These are phyloP conservation scores for Meghimatium bilineatum DNA, from an alignment of 2,888 invertebrate species.

Conservation along the genomic window DNA sequence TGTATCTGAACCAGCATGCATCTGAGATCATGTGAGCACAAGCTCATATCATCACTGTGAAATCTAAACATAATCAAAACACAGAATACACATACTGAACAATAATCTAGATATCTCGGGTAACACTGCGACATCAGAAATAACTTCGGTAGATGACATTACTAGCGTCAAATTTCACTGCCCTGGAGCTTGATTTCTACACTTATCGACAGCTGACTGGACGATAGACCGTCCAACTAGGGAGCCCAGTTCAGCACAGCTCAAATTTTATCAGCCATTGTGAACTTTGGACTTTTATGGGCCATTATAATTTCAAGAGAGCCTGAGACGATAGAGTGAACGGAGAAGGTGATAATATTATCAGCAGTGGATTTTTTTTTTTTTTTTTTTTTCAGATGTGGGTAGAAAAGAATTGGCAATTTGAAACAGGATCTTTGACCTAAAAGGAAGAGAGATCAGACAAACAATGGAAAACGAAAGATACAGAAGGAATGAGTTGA, in stretches of 20 bases:
- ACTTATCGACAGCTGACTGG: conserved; percentile 2
- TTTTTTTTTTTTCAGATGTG: neutral
- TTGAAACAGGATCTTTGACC: neutral
- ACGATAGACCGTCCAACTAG: neutral
- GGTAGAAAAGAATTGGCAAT: neutral
- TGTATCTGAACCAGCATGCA: too few relatives aligned
- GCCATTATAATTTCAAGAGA: conserved; percentile 6
- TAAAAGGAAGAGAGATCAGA: neutral
- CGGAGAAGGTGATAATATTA: neutral
- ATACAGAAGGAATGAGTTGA: neutral
- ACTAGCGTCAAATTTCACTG: neutral
- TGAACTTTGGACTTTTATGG: conserved; percentile 30
- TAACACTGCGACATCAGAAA: neutral
- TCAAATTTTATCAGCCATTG: conserved; percentile 27
- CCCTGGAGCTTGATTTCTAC: conserved; percentile 3
- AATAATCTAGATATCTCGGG: too few relatives aligned
- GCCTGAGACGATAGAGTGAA: neutral
- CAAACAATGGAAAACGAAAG: neutral
- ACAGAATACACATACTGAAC: too few relatives aligned
- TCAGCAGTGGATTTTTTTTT: neutral
- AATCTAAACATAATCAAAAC: too few relatives aligned
- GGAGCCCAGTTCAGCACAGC: neutral
- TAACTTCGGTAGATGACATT: neutral
- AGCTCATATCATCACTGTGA: too few relatives aligned
- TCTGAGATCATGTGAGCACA: too few relatives aligned